Evolutionary conservation across 2,797 vertebrate genomes (phyloP).

Genomic region (Morelia viridis): DNA sequence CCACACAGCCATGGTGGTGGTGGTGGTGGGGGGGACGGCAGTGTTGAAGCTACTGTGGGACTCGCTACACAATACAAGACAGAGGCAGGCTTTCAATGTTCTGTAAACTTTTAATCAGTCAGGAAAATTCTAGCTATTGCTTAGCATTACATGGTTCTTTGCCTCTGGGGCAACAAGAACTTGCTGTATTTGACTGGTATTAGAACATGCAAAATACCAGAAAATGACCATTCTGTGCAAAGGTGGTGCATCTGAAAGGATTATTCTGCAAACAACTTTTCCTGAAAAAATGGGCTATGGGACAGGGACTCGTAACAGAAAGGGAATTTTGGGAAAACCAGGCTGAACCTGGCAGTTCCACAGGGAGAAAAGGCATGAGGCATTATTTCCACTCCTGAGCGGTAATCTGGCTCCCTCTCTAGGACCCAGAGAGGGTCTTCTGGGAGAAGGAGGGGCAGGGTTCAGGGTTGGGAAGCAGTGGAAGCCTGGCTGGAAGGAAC

Average conservation of each 20-base stretch:
- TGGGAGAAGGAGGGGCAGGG: too few species aligned
- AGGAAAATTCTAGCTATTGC: constrained; percentile 42
- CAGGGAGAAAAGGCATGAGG: too few species aligned
- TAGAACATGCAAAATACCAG: neutral
- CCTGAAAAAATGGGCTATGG: neutral
- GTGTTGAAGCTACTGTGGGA: constrained; percentile 21
- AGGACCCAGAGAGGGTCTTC: too few species aligned
- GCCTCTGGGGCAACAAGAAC: neutral
- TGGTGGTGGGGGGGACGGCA: too few species aligned
- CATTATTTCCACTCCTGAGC: too few species aligned
- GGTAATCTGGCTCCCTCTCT: too few species aligned
- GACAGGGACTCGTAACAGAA: too few species aligned
- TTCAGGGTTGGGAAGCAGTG: too few species aligned
- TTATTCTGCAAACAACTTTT: neutral
- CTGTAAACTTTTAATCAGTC: constrained; percentile 4
- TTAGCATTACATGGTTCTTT: constrained; percentile 31
- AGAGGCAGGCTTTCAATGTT: constrained; percentile 38
- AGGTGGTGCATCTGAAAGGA: neutral
- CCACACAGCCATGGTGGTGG: neutral
- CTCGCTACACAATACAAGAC: constrained; percentile 31
- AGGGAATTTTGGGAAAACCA: too few species aligned
- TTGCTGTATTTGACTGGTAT: neutral
- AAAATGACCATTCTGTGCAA: neutral
- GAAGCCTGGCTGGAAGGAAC: too few species aligned
- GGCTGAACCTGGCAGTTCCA: too few species aligned